A percentile compares a stretch with the other conserved stretches of the same genome.
phyloP scores from a whole-genome alignment of 2,888 invertebrate species.

The Melangyna quadrimaculata region DNA sequence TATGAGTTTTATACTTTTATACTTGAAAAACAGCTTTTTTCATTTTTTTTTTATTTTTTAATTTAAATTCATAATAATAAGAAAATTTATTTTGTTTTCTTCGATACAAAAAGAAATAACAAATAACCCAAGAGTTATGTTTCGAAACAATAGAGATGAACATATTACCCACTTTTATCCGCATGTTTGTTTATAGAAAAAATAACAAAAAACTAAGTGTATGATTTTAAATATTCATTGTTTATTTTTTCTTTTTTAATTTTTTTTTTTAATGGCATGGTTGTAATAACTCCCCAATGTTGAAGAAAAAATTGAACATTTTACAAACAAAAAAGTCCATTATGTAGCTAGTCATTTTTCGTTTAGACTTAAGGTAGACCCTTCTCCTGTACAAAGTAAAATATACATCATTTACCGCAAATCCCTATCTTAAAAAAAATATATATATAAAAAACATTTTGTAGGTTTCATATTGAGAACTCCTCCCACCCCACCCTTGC shows the following conservation, averaged over 20 bases:
- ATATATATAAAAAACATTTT: background rate
- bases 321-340: slow-evolving; percentile 38
- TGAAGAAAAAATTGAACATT: slow-evolving; percentile 41
- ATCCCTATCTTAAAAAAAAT: slow-evolving; percentile 10
- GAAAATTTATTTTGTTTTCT: background rate
- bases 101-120: too few species aligned
- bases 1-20: background rate
- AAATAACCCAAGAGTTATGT: background rate
- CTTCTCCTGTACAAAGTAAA: slow-evolving; percentile 3
- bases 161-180: background rate
- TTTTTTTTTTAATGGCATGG: slow-evolving; percentile 61
- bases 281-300: slow-evolving; percentile 60
- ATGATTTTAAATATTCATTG: slow-evolving; percentile 37
- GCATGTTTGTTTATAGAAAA: slow-evolving; percentile 42
- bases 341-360: slow-evolving; percentile 49
- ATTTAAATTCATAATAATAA: slow-evolving; percentile 17
- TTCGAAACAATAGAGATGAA: background rate
- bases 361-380: slow-evolving; percentile 55
- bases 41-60: background rate
- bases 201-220: slow-evolving; percentile 17
- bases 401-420: slow-evolving; percentile 34
- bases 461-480: slow-evolving; percentile 6
- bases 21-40: background rate
- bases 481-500: too few species aligned
- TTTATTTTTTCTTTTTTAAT: slow-evolving; percentile 2